Evolutionary conservation across 2,113 vertebrate genomes (phyloP).

Genomic region (Pan troglodytes): DNA sequence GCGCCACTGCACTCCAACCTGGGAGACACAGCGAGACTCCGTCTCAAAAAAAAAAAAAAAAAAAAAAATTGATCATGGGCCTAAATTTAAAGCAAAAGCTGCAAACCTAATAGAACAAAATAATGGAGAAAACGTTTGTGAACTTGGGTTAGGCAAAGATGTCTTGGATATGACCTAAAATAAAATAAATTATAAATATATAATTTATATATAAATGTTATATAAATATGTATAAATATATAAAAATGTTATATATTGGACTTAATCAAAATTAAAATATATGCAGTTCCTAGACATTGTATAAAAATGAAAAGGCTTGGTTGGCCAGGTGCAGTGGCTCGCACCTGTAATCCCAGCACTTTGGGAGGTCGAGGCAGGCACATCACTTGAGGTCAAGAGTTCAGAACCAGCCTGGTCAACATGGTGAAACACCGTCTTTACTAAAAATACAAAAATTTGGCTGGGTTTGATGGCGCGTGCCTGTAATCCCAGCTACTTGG

Average conservation of each 20-base stretch:
- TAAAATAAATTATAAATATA: background rate
- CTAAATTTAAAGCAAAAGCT: background rate
- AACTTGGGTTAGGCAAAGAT: background rate
- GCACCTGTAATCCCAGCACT: background rate
- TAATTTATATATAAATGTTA: too few species aligned
- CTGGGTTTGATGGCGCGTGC: too few species aligned
- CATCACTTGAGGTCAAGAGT: background rate
- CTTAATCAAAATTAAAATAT: background rate
- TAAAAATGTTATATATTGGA: background rate
- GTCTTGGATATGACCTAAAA: background rate
- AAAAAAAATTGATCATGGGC: background rate
- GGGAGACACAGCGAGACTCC: too few species aligned
- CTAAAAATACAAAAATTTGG: too few species aligned
- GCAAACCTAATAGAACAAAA: background rate
- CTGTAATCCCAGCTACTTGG: too few species aligned
- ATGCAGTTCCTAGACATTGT: background rate
- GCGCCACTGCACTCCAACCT: too few species aligned
- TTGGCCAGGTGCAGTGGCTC: background rate
- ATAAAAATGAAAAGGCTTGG: too few species aligned
- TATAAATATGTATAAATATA: too few species aligned
- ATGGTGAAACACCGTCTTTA: background rate
- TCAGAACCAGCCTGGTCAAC: background rate
- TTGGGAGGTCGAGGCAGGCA: background rate
- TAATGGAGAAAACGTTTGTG: background rate
- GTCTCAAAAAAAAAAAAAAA: too few species aligned